Conservation (phyloP, 2,113 vertebrate species). For the Macrotus californicus region DNA sequence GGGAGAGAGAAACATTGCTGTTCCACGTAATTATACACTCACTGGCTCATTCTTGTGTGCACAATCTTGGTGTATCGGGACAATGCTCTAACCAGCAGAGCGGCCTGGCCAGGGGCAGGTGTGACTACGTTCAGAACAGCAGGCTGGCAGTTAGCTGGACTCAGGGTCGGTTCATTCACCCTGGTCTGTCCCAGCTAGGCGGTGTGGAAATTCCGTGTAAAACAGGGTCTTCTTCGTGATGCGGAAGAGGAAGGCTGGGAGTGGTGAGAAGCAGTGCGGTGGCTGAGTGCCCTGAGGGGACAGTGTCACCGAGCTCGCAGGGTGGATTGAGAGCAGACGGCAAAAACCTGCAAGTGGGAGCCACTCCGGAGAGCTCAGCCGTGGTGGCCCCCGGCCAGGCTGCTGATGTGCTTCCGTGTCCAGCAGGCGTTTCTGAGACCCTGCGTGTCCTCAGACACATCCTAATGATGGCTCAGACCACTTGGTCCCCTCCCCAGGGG, state of each 20-base stretch:
- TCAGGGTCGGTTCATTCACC: not conserved
- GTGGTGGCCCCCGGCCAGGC: not conserved
- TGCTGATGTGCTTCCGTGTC: accelerated
- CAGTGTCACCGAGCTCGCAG: not conserved
- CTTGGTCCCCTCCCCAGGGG: not conserved
- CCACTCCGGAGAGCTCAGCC: not conserved
- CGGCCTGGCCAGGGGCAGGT: too few relatives aligned
- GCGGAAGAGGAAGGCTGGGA: not conserved
- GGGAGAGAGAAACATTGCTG: too few relatives aligned
- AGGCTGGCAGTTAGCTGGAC: not conserved
- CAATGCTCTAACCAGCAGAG: too few relatives aligned
- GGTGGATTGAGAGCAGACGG: not conserved
- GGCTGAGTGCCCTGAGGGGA: not conserved
- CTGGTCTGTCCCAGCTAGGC: too few relatives aligned
- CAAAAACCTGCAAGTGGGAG: accelerated
- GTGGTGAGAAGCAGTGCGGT: not conserved
- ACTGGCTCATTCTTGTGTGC: too few relatives aligned
- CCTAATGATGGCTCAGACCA: not conserved
- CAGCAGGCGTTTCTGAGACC: accelerated
- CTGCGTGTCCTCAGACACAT: not conserved
- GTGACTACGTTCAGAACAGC: not conserved
- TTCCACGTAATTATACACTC: too few relatives aligned
- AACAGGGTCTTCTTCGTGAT: not conserved
- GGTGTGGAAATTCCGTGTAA: not conserved
- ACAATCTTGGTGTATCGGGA: too few relatives aligned